Evolutionary conservation across 2,888 invertebrate genomes (phyloP), one percentile per base, ranked within the genome.

Genomic region (Tipula helvola): DNA sequence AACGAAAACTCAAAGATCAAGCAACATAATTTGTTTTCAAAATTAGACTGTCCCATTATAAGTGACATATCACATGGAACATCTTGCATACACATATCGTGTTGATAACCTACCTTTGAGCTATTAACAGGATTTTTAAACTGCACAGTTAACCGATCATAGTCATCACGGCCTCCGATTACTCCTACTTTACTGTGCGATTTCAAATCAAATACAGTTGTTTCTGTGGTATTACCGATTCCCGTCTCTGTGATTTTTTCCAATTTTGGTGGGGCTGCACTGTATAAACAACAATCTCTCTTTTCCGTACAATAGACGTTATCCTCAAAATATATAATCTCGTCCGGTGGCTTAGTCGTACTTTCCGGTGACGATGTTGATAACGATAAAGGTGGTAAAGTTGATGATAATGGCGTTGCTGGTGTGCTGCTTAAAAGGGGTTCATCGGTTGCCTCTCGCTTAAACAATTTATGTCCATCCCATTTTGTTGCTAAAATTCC

Each of bases 231-330:
- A 28, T 86, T 44, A 10, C 36, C 57, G 36, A 1, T 57, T 52
- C n/a, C 52, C n/a, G 36, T 86, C 16, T 57, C 86, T 0, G 36
- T 8, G 2, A 86, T 39, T 52, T 52, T 52, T 52, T 86, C 2
- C 7, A 94, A 90, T 83, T 92, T 90, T 0, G 93, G 93, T 88
- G 93, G 93, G 1, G 92, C 91, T 0, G 92, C 92, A 0, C 93
- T 92, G 88, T 92, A 92, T 0, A 94, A 90, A n/a, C 93, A 90
- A n/a, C 93, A 91, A 0, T 93, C 92, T 85, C 92, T 93, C 87
- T 91, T 93, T 87, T 90, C 84, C 7, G 13, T 41, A 41, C 13
- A 84, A 8, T 84, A 84, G 8, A 41, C 13, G 5, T 39, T 39
- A 4, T 16, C 84, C 41, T 84, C 84, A 39, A 39, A 39, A n/a